Evolutionary conservation across 2,797 vertebrate species (phyloP).

Genomic region (Oceanodroma leucorhoa): DNA sequence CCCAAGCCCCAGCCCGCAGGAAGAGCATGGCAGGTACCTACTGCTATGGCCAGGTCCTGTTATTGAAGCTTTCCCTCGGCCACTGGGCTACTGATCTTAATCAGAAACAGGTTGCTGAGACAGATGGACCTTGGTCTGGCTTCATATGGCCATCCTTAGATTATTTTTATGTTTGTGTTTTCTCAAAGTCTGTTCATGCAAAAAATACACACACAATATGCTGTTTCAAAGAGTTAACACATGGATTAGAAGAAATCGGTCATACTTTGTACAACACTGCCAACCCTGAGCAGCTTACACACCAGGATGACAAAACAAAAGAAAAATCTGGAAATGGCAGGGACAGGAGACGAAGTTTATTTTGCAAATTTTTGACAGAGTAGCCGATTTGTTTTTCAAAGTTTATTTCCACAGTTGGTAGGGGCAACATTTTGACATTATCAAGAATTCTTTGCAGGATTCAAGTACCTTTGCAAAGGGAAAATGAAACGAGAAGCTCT

Average conservation of each 20-base stretch:
- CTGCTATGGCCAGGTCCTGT: neutral
- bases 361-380: neutral
- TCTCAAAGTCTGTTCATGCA: neutral
- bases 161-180: neutral
- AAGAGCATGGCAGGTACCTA: neutral
- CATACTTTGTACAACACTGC: neutral
- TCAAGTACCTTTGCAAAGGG: neutral
- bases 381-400: neutral
- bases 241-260: neutral
- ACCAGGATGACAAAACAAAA: slow-evolving; percentile 1
- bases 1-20: neutral
- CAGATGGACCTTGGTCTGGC: neutral
- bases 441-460: neutral
- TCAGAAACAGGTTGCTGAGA: neutral
- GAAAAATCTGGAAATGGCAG: neutral
- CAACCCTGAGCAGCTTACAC: neutral
- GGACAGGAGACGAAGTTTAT: neutral
- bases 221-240: neutral
- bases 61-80: neutral
- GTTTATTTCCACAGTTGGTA: neutral
- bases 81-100: neutral
- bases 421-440: neutral
- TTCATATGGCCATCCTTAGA: neutral
- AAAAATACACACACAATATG: neutral
- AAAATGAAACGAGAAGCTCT: neutral